A percentile compares a stretch with the other conserved stretches of the same genome.
These are phyloP conservation scores for Lontra canadensis DNA, from an alignment of 2,113 vertebrate genomes.

Conservation along the genomic window DNA sequence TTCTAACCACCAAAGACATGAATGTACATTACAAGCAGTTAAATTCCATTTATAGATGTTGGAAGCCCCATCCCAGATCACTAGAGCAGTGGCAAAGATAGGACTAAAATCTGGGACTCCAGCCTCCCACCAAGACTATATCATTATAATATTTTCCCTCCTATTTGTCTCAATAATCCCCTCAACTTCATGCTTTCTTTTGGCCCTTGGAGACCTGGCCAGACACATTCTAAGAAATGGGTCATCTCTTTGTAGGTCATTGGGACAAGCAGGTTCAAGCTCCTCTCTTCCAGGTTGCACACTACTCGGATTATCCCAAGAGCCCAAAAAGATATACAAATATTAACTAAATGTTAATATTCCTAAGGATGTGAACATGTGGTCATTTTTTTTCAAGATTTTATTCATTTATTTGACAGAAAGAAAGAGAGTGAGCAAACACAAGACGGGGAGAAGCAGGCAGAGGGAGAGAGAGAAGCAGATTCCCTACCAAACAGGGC, in stretches of 20 bases:
- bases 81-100: not conserved
- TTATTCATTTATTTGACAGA: too few relatives aligned
- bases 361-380: not conserved
- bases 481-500: too few relatives aligned
- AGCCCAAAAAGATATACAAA: not conserved
- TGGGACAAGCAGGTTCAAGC: not conserved
- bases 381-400: not conserved
- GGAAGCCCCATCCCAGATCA: not conserved
- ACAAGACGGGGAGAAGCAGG: too few relatives aligned
- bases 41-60: not conserved
- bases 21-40: not conserved
- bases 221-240: not conserved
- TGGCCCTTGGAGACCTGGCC: not conserved
- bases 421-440: too few relatives aligned
- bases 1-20: not conserved
- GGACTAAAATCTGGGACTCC: not conserved
- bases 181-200: conserved; percentile 16
- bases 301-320: not conserved
- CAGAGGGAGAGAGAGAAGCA: too few relatives aligned
- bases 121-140: not conserved
- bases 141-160: not conserved
- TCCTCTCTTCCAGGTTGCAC: not conserved
- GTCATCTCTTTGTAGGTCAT: not conserved
- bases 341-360: conserved; percentile 22
- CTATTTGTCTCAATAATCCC: not conserved